Percentiles rank a stretch among this genome's conserved stretches.
phyloP scores from a whole-genome alignment of 2,888 invertebrate genomes.

The Clepsis dumicolana region DNA sequence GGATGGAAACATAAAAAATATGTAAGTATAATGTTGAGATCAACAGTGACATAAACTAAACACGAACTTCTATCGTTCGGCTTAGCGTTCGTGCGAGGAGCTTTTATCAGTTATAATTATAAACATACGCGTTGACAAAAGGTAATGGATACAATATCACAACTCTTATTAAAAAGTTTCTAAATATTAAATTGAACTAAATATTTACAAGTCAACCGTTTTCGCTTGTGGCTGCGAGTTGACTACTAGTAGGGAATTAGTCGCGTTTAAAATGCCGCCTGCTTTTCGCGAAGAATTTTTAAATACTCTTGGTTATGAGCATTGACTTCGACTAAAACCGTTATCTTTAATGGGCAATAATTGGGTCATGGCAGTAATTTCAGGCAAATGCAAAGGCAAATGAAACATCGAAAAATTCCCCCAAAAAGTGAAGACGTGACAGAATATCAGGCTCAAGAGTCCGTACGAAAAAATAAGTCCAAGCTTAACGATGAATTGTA shows the following conservation, averaged over 20 bases:
- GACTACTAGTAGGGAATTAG: not conserved
- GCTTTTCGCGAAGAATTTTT: not conserved
- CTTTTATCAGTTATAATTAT: not conserved
- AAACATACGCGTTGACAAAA: not conserved
- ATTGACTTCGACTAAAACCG: not conserved
- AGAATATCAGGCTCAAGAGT: not conserved
- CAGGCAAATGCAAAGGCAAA: not conserved
- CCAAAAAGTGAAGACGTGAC: conserved; percentile 1
- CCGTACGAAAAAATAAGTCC: not conserved
- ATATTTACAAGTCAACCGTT: conserved; percentile 67
- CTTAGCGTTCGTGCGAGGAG: not conserved
- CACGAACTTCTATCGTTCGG: not conserved
- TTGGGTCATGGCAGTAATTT: not conserved
- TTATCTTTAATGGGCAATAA: not conserved
- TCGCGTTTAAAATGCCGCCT: not conserved
- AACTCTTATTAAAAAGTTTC: conserved; percentile 68
- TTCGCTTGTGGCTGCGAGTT: not conserved
- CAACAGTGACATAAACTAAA: not conserved
- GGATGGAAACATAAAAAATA: conserved; percentile 4
- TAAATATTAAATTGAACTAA: conserved; percentile 72
- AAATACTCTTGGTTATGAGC: not conserved
- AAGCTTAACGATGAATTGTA: not conserved
- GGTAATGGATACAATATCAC: conserved; percentile 61
- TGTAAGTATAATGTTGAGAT: not conserved
- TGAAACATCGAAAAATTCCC: not conserved